Base-by-base conservation (phyloP, 2,113 vertebrate genomes). In the Hiodon alosoides region DNA sequence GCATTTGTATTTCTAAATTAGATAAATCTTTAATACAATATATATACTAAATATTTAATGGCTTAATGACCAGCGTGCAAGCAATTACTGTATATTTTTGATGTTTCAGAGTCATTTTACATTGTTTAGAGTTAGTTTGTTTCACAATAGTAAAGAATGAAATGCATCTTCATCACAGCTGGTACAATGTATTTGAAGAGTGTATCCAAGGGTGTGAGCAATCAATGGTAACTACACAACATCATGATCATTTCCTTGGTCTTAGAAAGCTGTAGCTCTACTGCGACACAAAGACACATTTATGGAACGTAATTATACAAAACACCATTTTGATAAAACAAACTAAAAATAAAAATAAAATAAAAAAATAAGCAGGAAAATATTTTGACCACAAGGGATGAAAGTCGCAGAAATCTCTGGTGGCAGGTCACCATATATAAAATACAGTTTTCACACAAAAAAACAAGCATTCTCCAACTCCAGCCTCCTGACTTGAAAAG, bases 41-140 rank as follows among this genome's bases (percentile, higher is more conserved):
- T 68, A 53, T 77, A 86, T 82, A 87, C 78, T 75, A 17, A 82
- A 76, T 73, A 76, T 72, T 84, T 79, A 83, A 88, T 77, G 85
- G 79, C 76, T 77, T 72, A 81, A 79, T 79, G 73, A 82, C 79
- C 76, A 80, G 83, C 89, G 88, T 90, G 87, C 87, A 86, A 31
- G 31, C 31, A 31, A 31, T 31, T 31, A 9, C 47, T n/a, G 31
- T 48, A 31, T 31, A 31, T 1, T 31, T 31, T 57, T 7, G 16
- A 46, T 46, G n/a, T 53, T 46, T 65, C 13, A 31, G n/a, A 17
- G 16, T 7, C 3, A 7, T 31, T 31, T 31, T 31, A 1, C 2
- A 5, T 48, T 60, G 9, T 60, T n/a, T 14, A 60, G 10, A 60
- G 11, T 50, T 8, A 68, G 16, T 52, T 52, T 52, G 13, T 17